Evolutionary conservation across 2,888 invertebrate genomes (phyloP).

Genomic region (Amphipoea oculea): DNA sequence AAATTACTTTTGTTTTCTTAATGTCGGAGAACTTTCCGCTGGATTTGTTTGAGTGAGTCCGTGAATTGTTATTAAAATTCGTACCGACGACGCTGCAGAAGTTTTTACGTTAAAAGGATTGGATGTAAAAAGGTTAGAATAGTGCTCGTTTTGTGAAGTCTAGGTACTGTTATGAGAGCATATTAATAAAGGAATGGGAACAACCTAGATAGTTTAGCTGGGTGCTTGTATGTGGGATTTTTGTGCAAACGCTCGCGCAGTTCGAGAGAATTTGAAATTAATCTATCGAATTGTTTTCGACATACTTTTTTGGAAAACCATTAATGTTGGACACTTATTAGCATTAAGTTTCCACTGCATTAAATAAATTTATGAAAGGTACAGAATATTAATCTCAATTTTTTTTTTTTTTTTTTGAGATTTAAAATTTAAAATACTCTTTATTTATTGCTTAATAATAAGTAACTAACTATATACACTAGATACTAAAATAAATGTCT

Average conservation of each 20-base stretch:
- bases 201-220: slow-evolving; percentile 3
- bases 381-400: too few relatives aligned
- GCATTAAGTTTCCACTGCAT: too few relatives aligned
- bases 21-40: slow-evolving; percentile 77
- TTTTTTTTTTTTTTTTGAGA: too few relatives aligned
- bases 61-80: slow-evolving; percentile 85
- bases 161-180: slow-evolving; percentile 39
- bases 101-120: slow-evolving; percentile 81
- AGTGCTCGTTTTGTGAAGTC: slow-evolving; percentile 48
- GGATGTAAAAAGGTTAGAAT: slow-evolving; percentile 66
- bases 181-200: slow-evolving; percentile 46
- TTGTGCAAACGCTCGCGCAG: neutral
- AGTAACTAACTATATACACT: too few relatives aligned
- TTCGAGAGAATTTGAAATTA: neutral
- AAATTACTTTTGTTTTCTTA: slow-evolving; percentile 81
- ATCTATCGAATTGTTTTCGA: neutral
- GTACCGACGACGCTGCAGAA: slow-evolving; percentile 73
- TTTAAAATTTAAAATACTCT: too few relatives aligned
- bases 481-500: too few relatives aligned
- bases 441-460: too few relatives aligned
- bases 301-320: neutral
- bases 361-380: too few relatives aligned
- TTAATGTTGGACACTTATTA: neutral
- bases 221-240: slow-evolving; percentile 2
- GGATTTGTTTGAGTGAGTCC: slow-evolving; percentile 74